These are phyloP conservation scores for Noctua comes DNA, from an alignment of 2,888 invertebrate genomes.

Conservation along the genomic window DNA sequence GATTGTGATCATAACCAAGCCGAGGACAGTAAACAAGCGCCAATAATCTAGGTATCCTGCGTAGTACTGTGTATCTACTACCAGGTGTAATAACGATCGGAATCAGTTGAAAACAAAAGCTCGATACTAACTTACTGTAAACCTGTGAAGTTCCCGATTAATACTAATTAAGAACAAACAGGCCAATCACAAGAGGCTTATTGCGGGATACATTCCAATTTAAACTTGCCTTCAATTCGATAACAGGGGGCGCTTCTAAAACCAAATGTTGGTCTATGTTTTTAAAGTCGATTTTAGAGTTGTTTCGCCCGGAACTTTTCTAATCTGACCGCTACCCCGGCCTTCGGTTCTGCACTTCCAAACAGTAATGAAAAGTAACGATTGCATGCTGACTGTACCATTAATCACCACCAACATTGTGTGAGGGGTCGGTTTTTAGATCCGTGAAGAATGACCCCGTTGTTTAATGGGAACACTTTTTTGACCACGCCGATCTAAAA, in stretches of 20 bases:
- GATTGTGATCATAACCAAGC: constrained; percentile 49
- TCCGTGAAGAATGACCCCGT: constrained; percentile 70
- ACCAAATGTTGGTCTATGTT: constrained; percentile 88
- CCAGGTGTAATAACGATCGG: constrained; percentile 40
- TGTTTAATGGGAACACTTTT: constrained; percentile 56
- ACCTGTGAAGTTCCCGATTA: constrained; percentile 85
- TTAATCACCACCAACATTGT: constrained; percentile 84
- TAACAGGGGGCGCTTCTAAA: constrained; percentile 84
- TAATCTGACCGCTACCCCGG: constrained; percentile 87
- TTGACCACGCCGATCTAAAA: constrained; percentile 43
- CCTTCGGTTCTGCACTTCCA: constrained; percentile 87
- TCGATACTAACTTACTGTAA: constrained; percentile 63
- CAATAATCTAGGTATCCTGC: constrained; percentile 41
- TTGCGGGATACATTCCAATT: constrained; percentile 90
- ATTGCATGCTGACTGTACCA: constrained; percentile 88
- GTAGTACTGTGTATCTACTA: constrained; percentile 7
- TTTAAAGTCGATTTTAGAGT: constrained; percentile 90
- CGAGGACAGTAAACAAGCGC: constrained; percentile 48
- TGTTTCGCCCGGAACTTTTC: constrained; percentile 87
- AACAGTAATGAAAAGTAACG: constrained; percentile 90
- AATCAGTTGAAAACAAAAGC: constrained; percentile 61
- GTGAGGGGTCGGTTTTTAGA: constrained; percentile 69
- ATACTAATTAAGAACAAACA: constrained; percentile 90
- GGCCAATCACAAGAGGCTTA: constrained; percentile 89
- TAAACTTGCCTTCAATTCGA: constrained; percentile 89